Conservation (phyloP, 2,888 invertebrate species). For the Eudasyphora cyanicolor region DNA sequence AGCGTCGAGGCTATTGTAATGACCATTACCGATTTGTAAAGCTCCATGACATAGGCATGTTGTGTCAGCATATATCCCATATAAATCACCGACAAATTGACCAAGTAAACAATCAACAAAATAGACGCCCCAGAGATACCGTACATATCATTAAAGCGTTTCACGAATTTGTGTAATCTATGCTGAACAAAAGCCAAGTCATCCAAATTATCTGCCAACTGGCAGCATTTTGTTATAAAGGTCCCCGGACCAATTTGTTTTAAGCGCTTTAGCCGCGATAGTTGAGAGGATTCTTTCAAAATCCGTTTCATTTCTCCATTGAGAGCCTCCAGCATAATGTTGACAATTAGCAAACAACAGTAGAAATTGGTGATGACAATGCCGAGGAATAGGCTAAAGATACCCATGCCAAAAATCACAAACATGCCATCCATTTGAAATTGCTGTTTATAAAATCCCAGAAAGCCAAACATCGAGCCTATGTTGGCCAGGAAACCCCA, state of each 20-base stretch:
- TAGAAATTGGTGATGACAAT: slow-evolving; percentile 33
- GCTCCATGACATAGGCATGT: background rate
- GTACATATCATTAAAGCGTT: background rate
- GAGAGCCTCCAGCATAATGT: background rate
- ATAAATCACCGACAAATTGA: background rate
- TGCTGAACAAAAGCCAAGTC: slow-evolving; percentile 33
- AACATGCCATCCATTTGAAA: background rate
- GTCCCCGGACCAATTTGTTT: slow-evolving; percentile 7
- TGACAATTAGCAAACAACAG: slow-evolving; percentile 16
- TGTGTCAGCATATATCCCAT: background rate
- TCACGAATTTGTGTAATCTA: background rate
- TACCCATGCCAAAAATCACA: background rate
- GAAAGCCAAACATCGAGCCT: background rate
- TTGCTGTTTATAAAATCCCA: background rate
- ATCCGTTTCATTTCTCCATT: slow-evolving; percentile 34
- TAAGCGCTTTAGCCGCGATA: background rate
- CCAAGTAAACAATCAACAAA: background rate
- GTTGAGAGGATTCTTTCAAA: background rate
- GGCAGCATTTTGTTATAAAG: slow-evolving; percentile 20
- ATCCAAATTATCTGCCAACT: slow-evolving; percentile 42
- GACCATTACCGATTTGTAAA: background rate
- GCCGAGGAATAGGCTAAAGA: background rate
- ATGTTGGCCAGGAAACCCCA: slow-evolving; percentile 16
- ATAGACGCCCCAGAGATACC: background rate
- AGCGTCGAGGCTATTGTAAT: background rate